Conservation (phyloP, 2,113 vertebrate genomes). For the Sylvietta virens region DNA sequence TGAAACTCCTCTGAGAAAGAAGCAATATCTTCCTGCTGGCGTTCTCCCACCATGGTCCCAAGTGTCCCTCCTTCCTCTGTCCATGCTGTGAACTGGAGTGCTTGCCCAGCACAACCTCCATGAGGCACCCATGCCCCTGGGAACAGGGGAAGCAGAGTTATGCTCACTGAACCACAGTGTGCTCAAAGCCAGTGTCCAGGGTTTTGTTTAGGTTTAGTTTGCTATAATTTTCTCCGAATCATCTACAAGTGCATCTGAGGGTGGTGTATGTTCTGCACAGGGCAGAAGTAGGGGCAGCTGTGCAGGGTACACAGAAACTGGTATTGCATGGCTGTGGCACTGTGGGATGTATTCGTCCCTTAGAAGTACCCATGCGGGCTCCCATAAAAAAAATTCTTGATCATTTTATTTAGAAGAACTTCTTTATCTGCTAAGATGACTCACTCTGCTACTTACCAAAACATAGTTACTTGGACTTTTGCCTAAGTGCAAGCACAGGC, state of each 20-base stretch:
- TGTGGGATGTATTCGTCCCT: neutral
- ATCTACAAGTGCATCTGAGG: neutral
- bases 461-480: neutral
- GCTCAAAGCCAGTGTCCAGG: neutral
- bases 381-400: neutral
- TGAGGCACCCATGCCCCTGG: accelerated
- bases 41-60: accelerated
- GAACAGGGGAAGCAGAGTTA: neutral
- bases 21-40: accelerated
- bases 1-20: neutral
- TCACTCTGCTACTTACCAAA: neutral
- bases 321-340: accelerated
- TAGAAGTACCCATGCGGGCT: accelerated
- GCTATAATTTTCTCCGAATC: neutral
- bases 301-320: neutral
- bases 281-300: neutral
- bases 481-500: neutral
- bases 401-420: neutral
- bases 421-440: neutral
- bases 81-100: neutral
- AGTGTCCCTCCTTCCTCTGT: neutral
- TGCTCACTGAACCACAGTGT: neutral
- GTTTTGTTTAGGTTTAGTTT: neutral
- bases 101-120: neutral
- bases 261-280: accelerated